These are phyloP conservation scores for Alloplasta piceator DNA, from an alignment of 2,888 invertebrate species.

Conservation along the genomic window DNA sequence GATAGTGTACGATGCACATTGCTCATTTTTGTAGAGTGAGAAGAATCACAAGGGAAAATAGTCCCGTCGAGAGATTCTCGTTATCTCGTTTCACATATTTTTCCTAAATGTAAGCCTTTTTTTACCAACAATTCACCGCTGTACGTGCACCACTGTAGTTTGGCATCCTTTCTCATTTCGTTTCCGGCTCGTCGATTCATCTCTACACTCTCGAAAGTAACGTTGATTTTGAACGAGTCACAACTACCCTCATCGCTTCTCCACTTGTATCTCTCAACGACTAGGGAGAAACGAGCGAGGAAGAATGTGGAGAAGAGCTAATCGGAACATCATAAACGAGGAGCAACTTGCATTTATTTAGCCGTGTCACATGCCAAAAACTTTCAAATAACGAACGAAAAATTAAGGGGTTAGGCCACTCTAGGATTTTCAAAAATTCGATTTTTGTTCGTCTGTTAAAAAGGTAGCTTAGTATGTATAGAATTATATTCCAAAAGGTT, in stretches of 20 bases:
- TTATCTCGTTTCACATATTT: background rate
- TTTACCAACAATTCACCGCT: background rate
- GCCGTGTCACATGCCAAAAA: too few relatives aligned
- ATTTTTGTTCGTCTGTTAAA: too few relatives aligned
- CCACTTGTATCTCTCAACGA: constrained; percentile 20
- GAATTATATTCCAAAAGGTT: too few relatives aligned
- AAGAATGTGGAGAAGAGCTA: constrained; percentile 17
- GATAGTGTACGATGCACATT: too few relatives aligned
- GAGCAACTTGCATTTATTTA: too few relatives aligned
- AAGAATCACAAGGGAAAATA: too few relatives aligned
- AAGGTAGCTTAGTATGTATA: too few relatives aligned
- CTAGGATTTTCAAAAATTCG: too few relatives aligned
- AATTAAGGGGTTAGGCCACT: too few relatives aligned
- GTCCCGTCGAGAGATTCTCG: too few relatives aligned
- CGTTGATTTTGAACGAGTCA: constrained; percentile 51
- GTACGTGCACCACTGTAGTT: constrained; percentile 20
- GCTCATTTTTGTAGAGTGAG: too few relatives aligned
- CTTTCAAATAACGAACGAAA: too few relatives aligned
- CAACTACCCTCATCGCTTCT: constrained; percentile 13
- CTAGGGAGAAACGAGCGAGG: constrained; percentile 7
- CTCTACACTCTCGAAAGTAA: constrained; percentile 33
- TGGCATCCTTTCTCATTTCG: constrained; percentile 54
- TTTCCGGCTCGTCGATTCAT: constrained; percentile 57
- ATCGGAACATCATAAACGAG: constrained; percentile 2
- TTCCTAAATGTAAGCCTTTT: constrained; percentile 3